Conservation (phyloP, 2,797 vertebrate species). For the Microcaecilia unicolor region DNA sequence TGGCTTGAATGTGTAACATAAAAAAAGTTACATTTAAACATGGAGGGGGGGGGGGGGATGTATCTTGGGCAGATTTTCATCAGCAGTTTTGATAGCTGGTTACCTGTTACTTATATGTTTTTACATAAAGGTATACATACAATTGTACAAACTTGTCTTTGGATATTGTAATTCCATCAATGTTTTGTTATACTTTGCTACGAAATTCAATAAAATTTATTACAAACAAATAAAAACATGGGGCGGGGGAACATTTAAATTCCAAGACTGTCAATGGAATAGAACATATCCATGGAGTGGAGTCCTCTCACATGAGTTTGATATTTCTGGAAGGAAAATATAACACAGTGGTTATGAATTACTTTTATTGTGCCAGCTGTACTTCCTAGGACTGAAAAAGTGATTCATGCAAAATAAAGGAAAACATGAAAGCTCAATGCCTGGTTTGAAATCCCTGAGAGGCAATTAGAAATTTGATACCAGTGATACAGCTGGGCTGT, state of each 20-base stretch:
- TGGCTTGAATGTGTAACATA: too few species aligned
- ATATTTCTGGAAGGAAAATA: conserved; percentile 58
- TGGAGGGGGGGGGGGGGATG: too few species aligned
- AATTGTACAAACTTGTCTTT: too few species aligned
- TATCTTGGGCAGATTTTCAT: too few species aligned
- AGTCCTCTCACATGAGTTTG: conserved; percentile 56
- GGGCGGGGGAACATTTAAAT: conserved; percentile 44
- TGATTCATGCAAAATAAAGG: conserved; percentile 62
- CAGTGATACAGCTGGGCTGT: conserved; percentile 51
- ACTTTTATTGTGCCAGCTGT: conserved; percentile 68
- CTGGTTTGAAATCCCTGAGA: conserved; percentile 61
- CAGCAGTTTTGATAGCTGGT: too few species aligned
- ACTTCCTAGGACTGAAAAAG: conserved; percentile 62
- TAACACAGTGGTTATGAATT: conserved; percentile 52
- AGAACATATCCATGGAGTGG: conserved; percentile 50
- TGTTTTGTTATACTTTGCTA: too few species aligned
- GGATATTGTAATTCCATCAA: too few species aligned
- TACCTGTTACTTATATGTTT: too few species aligned
- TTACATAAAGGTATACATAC: too few species aligned
- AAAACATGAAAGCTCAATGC: conserved; percentile 63
- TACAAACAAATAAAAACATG: too few species aligned
- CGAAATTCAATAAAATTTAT: too few species aligned
- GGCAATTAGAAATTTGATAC: conserved; percentile 62
- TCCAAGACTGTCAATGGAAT: conserved; percentile 46
- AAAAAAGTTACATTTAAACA: too few species aligned